Conservation (phyloP, 2,113 vertebrate species). For the Podarcis cretensis region DNA sequence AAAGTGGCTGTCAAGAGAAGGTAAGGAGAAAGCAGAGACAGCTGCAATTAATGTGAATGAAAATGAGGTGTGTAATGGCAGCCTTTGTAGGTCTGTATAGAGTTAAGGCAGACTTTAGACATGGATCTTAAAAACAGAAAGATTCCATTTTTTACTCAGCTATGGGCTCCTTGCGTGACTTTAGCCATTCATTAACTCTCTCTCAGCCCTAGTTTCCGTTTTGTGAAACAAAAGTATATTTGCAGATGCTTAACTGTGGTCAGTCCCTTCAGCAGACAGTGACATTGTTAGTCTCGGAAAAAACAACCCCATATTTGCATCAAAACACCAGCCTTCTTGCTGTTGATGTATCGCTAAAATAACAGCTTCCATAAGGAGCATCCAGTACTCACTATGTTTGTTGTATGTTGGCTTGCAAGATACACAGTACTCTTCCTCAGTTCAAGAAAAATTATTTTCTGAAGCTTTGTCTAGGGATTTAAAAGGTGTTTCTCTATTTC, state of each 20-base stretch:
- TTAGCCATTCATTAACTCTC: not conserved
- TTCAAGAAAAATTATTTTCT: conserved; percentile 2
- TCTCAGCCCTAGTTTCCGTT: too few species aligned
- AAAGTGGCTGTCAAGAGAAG: not conserved
- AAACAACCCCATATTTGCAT: not conserved
- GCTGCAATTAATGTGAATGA: not conserved
- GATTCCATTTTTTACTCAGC: not conserved
- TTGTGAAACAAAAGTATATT: not conserved
- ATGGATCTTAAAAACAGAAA: not conserved
- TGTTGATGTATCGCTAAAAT: not conserved
- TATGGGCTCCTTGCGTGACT: not conserved
- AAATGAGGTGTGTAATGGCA: not conserved
- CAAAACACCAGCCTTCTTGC: not conserved
- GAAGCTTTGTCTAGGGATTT: conserved; percentile 6
- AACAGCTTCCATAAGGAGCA: not conserved
- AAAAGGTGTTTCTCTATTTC: conserved; percentile 2
- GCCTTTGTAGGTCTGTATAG: not conserved
- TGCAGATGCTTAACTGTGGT: not conserved
- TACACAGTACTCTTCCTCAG: not conserved
- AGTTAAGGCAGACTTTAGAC: not conserved
- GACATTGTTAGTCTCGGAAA: not conserved
- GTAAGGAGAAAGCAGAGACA: conserved; percentile 20
- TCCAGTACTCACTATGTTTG: not conserved
- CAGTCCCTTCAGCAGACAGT: not conserved
- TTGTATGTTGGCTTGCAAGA: not conserved